Evolutionary conservation across 2,888 invertebrate genomes (phyloP).

Genomic region (Nymphalis urticae): DNA sequence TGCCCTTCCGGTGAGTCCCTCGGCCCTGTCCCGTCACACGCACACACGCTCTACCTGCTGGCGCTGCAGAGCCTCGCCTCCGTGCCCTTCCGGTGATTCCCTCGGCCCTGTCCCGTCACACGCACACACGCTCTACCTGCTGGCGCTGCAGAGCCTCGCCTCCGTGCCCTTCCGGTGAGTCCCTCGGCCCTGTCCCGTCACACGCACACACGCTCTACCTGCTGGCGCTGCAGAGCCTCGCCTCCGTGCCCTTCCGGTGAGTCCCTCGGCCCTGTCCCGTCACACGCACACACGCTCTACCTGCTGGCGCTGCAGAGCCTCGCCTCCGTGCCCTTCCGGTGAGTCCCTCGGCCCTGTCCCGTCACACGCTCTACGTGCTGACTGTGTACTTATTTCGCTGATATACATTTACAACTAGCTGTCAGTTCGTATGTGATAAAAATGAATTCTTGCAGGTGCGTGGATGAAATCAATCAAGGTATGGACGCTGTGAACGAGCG

Average conservation of each 20-base stretch:
- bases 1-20: slow-evolving; percentile 89
- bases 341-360: too few species aligned
- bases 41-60: slow-evolving; percentile 94
- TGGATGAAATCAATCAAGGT: slow-evolving; percentile 90
- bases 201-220: slow-evolving; percentile 96
- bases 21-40: too few species aligned
- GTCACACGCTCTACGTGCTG: slow-evolving; percentile 88
- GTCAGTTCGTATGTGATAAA: too few species aligned
- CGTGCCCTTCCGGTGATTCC: slow-evolving; percentile 91
- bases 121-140: slow-evolving; percentile 94
- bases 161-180: slow-evolving; percentile 92
- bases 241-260: slow-evolving; percentile 94
- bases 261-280: too few species aligned
- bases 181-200: too few species aligned
- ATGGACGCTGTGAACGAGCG: slow-evolving; percentile 94
- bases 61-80: slow-evolving; percentile 93
- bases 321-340: slow-evolving; percentile 95
- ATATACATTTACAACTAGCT: too few species aligned
- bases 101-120: too few species aligned
- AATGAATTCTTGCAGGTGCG: slow-evolving; percentile 74
- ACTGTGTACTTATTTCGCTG: slow-evolving; percentile 59
- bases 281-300: too few species aligned
- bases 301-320: slow-evolving; percentile 95
- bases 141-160: slow-evolving; percentile 94
- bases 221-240: slow-evolving; percentile 93